These are phyloP conservation scores for Molossus molossus DNA, from an alignment of 2,797 vertebrate genomes.

Conservation along the genomic window DNA sequence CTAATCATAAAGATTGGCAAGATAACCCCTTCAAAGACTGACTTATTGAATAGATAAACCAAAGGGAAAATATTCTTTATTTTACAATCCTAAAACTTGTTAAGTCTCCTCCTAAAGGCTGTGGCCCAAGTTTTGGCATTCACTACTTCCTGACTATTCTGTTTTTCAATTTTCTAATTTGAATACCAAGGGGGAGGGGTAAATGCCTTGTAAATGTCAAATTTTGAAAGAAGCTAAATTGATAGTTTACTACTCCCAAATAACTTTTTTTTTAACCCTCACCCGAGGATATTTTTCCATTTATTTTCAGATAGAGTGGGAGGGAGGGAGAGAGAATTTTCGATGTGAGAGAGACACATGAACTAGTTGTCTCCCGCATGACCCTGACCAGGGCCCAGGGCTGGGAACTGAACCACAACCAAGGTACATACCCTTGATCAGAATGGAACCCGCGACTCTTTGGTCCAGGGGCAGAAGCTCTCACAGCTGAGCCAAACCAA, in stretches of 20 bases:
- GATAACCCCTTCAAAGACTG: constrained; percentile 26
- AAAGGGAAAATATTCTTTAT: constrained; percentile 51
- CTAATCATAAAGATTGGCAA: constrained; percentile 52
- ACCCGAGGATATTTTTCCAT: too few species aligned
- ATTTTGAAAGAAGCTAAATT: constrained; percentile 40
- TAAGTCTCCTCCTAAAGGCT: constrained; percentile 51
- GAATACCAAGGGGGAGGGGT: not conserved
- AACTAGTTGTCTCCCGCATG: too few species aligned
- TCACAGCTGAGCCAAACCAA: too few species aligned
- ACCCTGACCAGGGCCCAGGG: too few species aligned
- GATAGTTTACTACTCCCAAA: constrained; percentile 11
- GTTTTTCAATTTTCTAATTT: constrained; percentile 71
- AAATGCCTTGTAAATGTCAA: constrained; percentile 61
- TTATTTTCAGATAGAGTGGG: too few species aligned
- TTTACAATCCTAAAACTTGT: constrained; percentile 51
- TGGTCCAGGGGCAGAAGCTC: too few species aligned
- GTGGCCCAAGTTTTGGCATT: constrained; percentile 58
- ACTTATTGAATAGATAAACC: constrained; percentile 18
- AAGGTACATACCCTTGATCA: too few species aligned
- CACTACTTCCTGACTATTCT: constrained; percentile 58
- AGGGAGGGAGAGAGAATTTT: too few species aligned
- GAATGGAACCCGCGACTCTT: too few species aligned
- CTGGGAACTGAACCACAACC: too few species aligned
- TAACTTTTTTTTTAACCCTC: not conserved
- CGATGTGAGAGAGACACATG: too few species aligned